Percentiles rank a stretch among this genome's conserved stretches.
These are phyloP conservation scores for Gallirallus australis DNA, from an alignment of 2,797 vertebrate species.

Conservation along the genomic window DNA sequence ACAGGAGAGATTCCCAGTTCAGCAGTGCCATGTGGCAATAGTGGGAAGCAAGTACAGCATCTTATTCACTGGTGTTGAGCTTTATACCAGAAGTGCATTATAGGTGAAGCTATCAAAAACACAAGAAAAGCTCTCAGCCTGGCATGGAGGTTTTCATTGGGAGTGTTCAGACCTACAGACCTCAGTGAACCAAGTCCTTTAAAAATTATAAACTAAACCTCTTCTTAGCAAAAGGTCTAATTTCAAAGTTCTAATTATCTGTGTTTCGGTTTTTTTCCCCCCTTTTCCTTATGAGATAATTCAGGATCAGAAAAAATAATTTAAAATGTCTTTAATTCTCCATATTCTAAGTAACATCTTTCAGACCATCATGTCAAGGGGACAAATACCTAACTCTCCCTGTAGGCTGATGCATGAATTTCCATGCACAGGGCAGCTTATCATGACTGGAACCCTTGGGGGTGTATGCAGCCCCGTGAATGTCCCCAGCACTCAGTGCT, in stretches of 20 bases:
- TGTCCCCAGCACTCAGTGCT: not conserved
- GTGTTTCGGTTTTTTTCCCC: too few species aligned
- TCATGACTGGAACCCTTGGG: fast-evolving
- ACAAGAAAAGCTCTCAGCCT: not conserved
- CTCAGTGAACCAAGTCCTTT: not conserved
- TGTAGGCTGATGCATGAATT: not conserved
- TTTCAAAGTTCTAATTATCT: not conserved
- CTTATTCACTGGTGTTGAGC: not conserved
- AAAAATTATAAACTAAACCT: not conserved
- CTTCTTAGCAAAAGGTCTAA: not conserved
- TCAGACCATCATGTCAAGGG: not conserved
- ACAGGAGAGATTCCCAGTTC: not conserved
- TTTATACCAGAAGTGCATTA: not conserved
- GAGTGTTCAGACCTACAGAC: not conserved
- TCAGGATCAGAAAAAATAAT: not conserved
- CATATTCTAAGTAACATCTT: not conserved
- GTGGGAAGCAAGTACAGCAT: not conserved
- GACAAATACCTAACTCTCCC: not conserved
- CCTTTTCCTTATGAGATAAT: not conserved
- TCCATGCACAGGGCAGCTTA: fast-evolving
- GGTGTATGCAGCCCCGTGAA: not conserved
- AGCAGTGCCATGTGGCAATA: not conserved
- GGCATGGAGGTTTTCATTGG: not conserved
- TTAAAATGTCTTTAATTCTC: not conserved
- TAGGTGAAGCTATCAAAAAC: not conserved